Evolutionary conservation across 35 echinoderm and acorn worm species (phyloP), one percentile per base, ranked within the genome.

Genomic region (Ophiothrix spiculata): DNA sequence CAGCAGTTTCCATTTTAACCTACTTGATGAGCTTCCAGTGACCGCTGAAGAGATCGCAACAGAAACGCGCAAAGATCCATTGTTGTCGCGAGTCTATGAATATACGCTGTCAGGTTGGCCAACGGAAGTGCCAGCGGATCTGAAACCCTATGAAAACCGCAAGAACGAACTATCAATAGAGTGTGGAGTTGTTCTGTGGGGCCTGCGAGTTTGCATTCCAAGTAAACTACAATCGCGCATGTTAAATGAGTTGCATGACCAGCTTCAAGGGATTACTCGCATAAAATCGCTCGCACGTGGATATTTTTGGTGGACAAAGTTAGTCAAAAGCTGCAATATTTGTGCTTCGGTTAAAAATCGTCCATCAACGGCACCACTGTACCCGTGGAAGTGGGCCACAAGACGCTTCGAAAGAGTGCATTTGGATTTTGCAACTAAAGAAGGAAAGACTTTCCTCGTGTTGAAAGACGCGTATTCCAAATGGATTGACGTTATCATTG

Each of bases 281-380:
- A 91, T 81, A 76, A 91, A 91, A 54, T 28, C 36, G 54, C 75
- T 91, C 31, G 89, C 89, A 35, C 0, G 83, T 11, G 74, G 40
- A 32, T 77, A 91, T 91, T 42, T 86, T 37, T 91, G 35, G 12
- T 90, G 90, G 84, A 41, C 77, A 91, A 25, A 80, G 41, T 37
- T 86, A 6, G 89, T 80, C 1, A 15, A 75, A 25, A 13, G 25
- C 37, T 79, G 83, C 81, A 1, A 42, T 54, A n/a, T 39, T 34
- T 91, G 89, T 75, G 75, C 79, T 38, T 1, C 0, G 56, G 42
- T 69, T 40, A 84, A 84, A 42, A 23, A 45, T 0, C 0, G n/a
- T 21, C 77, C 78, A 36, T 1, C 75, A 8, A 14, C 29, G 32
- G 74, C 77, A 38, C 83, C 75, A 41, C 32, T 85, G 3, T 32